Base-by-base conservation (phyloP, 2,113 vertebrate genomes). In the Dipodomys stephensi region DNA sequence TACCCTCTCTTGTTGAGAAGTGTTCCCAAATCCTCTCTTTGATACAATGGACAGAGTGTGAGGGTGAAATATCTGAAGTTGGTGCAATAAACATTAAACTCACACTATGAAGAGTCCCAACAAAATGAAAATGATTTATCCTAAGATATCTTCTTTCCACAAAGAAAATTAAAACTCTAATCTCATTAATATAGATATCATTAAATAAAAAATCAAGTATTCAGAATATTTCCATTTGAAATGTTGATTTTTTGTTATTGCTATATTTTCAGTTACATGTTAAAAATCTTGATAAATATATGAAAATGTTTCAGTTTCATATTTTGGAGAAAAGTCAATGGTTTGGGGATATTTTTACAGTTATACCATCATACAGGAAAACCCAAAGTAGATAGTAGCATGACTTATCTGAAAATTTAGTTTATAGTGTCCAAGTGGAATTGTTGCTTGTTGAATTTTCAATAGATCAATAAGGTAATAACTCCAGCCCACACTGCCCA, bases 21-120 rank as follows among this genome's bases (percentile, higher is more conserved):
- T 82, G 86, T 90, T 30, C 27, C n/a, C 90, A 65, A 92, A 53
- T 46, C 81, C 57, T 91, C 7, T 30, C 28, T 18, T 83, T 94
- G 83, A 87, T 23, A 91, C 28, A 67, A 53, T 76, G 28, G 13
- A 8, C 22, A 84, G 23, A 4, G 7, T 88, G 87, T 74, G 27
- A 74, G 49, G 60, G 22, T 0, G 32, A 19, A 93, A 86, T 83
- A 82, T 65, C 4, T 76, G 23, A 93, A 94, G 16, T 71, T 53
- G 83, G 27, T 82, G 15, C 46, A 90, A 46, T 78, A 93, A 83
- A 79, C 9, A 91, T 92, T 65, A 73, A 69, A 83, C 18, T 69
- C 25, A 77, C 9, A 65, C 64, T 15, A 46, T 60, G 7, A 35
- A 57, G 8, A 64, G 77, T 71, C 4, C 83, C 4, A 89, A 30